Evolutionary conservation across 2,113 vertebrate species (phyloP).

Genomic region (Rattus norvegicus): GRCr8 NC_086024.1:119806501-119807000

Average conservation of each 20-base stretch:
- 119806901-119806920: background rate
- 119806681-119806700: background rate
- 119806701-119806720: background rate
- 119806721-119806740: background rate
- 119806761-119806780: background rate
- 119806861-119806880: background rate
- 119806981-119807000: background rate
- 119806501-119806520: background rate
- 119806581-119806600: background rate
- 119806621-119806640: background rate
- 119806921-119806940: background rate
- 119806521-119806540: background rate
- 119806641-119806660: background rate
- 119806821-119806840: background rate
- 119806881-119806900: background rate
- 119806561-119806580: background rate
- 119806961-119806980: background rate
- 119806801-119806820: background rate
- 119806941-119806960: rapidly evolving
- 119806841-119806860: background rate
- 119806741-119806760: background rate
- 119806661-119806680: background rate
- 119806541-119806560: background rate
- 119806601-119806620: background rate
- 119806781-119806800: background rate